Evolutionary conservation across 2,797 vertebrate genomes (phyloP), one percentile per base, ranked within the genome.

Genomic region (Lateolabrax maculatus): DNA sequence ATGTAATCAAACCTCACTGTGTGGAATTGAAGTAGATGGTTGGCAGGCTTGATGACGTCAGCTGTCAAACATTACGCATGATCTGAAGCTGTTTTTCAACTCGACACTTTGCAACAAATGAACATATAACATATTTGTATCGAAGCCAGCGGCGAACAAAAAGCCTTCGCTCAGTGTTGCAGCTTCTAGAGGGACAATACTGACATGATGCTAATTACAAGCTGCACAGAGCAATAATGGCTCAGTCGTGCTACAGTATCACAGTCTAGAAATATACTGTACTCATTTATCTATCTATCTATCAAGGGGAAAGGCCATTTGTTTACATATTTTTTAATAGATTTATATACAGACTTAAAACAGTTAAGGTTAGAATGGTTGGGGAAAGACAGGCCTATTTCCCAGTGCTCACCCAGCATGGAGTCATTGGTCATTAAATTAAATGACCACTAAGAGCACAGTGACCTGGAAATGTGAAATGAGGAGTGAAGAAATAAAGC

Each of bases 1-100:
- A 44, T 67, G 81, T 77, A 80, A 77, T 75, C 62, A 75, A 80
- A 65, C 73, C 79, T 82, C 73, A 52, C 61, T 16, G 3, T 29
- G 69, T 75, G 67, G 48, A 65, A 69, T 44, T 23, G 44, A 66
- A 76, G 68, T n/a, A 25, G 80, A 62, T 21, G 5, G 68, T 0
- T 6, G 37, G 64, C 49, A 5, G 46, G 39, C 23, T 13, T 4
- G 29, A 16, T 63, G 31, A 60, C 29, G 5, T 64, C 62, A 43
- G n/a, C 57, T 34, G 19, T 61, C 29, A 48, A 52, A 27, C 18
- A 0, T 36, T 58, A 48, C 55, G 63, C 29, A 37, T 16, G 43
- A 58, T 53, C 46, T 37, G 5, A 53, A 49, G 51, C 25, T 27
- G 44, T 39, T 73, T 53, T 25, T 12, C n/a, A 43, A 18, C 34